Base-by-base conservation (phyloP, 1,140 invertebrate genomes). In the Thaumetopoea pityocampa region DNA sequence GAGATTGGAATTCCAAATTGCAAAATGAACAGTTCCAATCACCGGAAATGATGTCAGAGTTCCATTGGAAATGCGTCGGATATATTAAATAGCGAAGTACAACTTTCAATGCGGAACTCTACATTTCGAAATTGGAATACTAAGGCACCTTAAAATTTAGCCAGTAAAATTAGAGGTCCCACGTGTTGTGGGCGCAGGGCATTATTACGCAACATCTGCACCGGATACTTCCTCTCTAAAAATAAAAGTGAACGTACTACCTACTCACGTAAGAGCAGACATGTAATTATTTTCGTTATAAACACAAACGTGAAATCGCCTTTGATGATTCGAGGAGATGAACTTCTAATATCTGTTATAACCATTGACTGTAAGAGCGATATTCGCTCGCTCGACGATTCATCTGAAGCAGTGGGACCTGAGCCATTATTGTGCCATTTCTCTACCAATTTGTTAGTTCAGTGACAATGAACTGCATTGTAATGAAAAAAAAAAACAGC, bases 191-290 rank as follows among this genome's bases (percentile, higher is more conserved):
- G 48, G 17, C 48, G 16, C 54, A 67, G 62, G 52, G 61, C 52
- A 24, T 16, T 16, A 28, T 67, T 64, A 49, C 44, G 34, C 37
- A 72, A 72, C 19, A 40, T 16, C 23, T 18, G 32, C 36, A 15
- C 17, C 48, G 50, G 41, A 65, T 52, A 64, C 43, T 60, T 68
- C 62, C 64, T 68, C 67, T 76, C 67, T 63, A 61, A 67, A 66
- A 76, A 76, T 71, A 74, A 76, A 72, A 76, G 71, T 76, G 71
- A 76, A 72, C 51, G 68, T 67, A 50, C 22, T 12, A 23, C 24
- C 12, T 15, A 28, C 55, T 44, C 43, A 67, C 64, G 70, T 74
- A 74, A 71, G 63, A 51, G 40, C 27, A 15, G 22, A 37, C 40
- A 38, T 58, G 59, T 66, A 68, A 67, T 65, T 68, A 73, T 60